phyloP scores from a whole-genome alignment of 2,113 vertebrate species.

The Falco punctatus region DNA sequence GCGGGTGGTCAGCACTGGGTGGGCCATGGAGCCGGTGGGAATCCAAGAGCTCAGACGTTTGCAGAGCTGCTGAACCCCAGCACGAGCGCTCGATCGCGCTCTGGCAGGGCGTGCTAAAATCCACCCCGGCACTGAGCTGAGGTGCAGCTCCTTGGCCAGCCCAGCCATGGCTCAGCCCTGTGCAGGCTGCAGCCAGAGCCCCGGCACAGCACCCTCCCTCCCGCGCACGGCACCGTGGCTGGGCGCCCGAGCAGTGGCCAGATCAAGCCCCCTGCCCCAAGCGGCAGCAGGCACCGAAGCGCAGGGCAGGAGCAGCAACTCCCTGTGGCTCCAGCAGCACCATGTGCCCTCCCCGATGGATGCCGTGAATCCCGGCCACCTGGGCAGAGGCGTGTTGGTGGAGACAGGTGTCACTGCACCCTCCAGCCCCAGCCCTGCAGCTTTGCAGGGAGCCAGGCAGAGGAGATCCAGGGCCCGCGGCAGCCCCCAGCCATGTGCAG shows the following conservation, averaged over 20 bases:
- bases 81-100: background rate
- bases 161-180: background rate
- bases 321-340: background rate
- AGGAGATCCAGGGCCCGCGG: background rate
- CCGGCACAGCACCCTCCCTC: background rate
- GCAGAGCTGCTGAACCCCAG: background rate
- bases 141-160: background rate
- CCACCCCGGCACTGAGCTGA: background rate
- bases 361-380: accelerated
- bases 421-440: background rate
- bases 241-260: background rate
- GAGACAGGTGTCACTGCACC: background rate
- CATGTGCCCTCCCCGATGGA: background rate
- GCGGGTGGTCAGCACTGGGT: accelerated
- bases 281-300: background rate
- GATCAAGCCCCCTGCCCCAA: background rate
- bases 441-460: background rate
- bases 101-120: background rate
- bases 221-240: too few species aligned
- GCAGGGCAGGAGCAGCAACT: too few species aligned
- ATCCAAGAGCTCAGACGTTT: background rate
- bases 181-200: background rate
- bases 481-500: background rate
- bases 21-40: too few species aligned
- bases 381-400: accelerated